Percentiles rank a stretch among this genome's conserved stretches.
Conservation (phyloP, 2,113 vertebrate genomes). For the Elanus axillaris region DNA sequence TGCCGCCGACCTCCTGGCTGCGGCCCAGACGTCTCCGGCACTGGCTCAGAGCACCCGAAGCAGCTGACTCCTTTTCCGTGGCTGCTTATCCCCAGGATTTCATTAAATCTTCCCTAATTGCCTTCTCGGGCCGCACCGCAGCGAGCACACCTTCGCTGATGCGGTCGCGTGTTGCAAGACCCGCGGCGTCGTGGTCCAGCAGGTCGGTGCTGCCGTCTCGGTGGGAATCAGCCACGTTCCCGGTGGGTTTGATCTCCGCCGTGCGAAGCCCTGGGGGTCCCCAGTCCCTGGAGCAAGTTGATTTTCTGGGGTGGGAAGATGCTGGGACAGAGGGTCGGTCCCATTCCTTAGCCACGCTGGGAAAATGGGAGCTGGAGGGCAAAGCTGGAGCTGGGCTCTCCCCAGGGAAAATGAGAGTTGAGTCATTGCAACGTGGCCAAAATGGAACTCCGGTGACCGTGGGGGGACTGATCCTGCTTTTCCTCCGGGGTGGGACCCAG, state of each 20-base stretch:
- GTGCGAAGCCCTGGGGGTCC: accelerated
- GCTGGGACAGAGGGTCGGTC: accelerated
- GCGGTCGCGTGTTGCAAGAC: neutral
- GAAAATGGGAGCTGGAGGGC: neutral
- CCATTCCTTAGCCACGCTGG: accelerated
- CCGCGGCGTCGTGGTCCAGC: neutral
- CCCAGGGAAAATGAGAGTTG: neutral
- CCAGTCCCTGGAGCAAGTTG: accelerated
- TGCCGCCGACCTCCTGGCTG: neutral
- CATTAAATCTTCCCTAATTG: conserved; percentile 15
- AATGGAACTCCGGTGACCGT: accelerated
- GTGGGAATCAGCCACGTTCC: accelerated
- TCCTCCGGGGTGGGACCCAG: accelerated
- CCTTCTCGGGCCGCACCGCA: neutral
- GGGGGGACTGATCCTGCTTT: neutral
- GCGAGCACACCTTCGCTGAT: neutral
- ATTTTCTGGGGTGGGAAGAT: neutral
- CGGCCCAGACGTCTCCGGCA: neutral
- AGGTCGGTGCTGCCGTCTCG: neutral
- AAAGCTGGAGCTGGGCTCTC: neutral
- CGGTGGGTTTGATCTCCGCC: accelerated
- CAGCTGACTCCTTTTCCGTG: neutral
- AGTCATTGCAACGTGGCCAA: accelerated
- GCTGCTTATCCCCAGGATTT: neutral
- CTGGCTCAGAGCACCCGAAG: neutral